phyloP scores from a whole-genome alignment of 2,113 vertebrate species.

The Phyllostomus hastatus region DNA sequence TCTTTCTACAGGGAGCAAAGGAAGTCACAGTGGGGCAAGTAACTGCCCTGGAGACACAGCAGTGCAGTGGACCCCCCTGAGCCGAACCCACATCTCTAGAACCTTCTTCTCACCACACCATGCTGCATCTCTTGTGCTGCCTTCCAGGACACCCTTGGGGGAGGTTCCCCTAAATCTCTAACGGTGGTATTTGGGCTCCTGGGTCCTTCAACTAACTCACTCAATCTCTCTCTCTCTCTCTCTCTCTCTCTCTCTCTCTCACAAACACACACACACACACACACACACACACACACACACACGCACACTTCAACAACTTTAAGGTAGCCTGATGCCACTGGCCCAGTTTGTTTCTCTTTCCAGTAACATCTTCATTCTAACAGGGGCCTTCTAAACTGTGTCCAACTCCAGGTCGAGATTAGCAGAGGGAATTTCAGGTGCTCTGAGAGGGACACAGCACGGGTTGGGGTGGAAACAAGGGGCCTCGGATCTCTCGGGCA shows the following conservation, averaged over 20 bases:
- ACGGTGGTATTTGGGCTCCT: neutral
- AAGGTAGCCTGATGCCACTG: neutral
- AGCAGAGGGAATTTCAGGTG: neutral
- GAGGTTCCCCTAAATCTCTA: neutral
- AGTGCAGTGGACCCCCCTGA: neutral
- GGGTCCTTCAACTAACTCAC: neutral
- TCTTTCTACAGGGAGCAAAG: neutral
- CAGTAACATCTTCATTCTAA: neutral
- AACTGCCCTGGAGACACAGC: neutral
- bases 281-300: neutral
- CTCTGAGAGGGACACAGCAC: neutral
- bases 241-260: neutral
- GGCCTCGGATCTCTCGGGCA: neutral
- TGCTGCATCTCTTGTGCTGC: neutral
- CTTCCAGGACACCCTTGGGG: neutral
- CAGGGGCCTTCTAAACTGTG: neutral
- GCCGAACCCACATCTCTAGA: neutral
- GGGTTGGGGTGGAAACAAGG: neutral
- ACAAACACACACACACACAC: neutral
- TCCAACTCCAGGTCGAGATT: neutral
- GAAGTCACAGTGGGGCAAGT: neutral
- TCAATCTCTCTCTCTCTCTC: neutral
- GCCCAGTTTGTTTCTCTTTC: neutral
- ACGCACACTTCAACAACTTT: neutral
- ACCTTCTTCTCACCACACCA: neutral